Conservation (phyloP, 1,140 invertebrate species). For the Drosophila funebris region DNA sequence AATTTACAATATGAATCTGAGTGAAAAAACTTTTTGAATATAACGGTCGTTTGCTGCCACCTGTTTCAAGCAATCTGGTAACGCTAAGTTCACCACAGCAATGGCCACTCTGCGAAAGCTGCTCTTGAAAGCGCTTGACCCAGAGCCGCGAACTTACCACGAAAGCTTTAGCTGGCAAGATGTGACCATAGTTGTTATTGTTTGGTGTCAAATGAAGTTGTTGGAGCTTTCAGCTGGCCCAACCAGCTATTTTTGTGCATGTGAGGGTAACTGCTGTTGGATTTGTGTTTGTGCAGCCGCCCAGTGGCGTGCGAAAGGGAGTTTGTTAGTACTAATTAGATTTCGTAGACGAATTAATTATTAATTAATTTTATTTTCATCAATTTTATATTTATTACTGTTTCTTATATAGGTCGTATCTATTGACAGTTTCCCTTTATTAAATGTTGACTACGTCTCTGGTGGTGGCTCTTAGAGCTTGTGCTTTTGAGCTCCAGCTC, state of each 20-base stretch:
- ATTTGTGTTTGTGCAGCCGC: conserved; percentile 6
- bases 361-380: background rate
- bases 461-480: conserved; percentile 14
- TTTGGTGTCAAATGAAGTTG: conserved; percentile 3
- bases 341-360: background rate
- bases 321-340: background rate
- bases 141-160: conserved; percentile 2
- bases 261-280: conserved; percentile 11
- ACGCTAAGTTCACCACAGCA: conserved; percentile 19
- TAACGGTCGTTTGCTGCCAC: background rate
- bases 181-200: conserved; percentile 13
- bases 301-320: conserved; percentile 10
- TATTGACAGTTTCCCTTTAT: background rate
- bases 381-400: background rate
- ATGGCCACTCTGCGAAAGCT: conserved; percentile 12
- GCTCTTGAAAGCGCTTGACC: conserved; percentile 17
- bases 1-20: background rate
- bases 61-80: conserved; percentile 31
- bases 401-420: background rate
- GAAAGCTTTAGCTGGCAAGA: conserved; percentile 16
- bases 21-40: background rate
- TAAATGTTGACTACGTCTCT: background rate
- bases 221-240: conserved; percentile 55
- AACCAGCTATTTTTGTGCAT: conserved; percentile 42
- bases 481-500: conserved; percentile 49